phyloP scores from a whole-genome alignment of 2,797 vertebrate genomes.

The Halcyon leucocephala region DNA sequence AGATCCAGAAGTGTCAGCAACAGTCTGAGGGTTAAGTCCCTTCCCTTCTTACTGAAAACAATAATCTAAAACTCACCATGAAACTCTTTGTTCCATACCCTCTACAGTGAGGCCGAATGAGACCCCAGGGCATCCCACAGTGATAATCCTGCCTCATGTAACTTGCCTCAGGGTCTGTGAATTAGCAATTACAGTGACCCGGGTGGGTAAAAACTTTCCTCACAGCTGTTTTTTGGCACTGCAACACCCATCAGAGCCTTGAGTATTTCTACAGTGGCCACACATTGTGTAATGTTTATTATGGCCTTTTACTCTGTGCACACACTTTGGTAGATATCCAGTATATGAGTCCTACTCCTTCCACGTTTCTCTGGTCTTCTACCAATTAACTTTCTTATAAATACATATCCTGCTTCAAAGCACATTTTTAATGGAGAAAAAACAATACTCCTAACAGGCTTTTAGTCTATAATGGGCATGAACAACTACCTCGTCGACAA shows the following conservation, averaged over 20 bases:
- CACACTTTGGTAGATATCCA: background rate
- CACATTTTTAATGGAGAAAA: background rate
- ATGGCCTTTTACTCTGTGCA: background rate
- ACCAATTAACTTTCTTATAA: background rate
- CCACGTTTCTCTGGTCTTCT: background rate
- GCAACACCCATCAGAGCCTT: background rate
- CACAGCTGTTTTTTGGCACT: background rate
- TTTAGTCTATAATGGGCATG: background rate
- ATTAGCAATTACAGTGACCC: background rate
- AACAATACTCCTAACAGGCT: background rate
- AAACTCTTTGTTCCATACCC: constrained; percentile 28
- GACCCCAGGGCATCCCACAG: constrained; percentile 35
- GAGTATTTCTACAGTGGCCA: background rate
- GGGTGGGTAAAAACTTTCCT: background rate
- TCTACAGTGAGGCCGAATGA: background rate
- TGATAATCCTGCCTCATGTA: constrained; percentile 34
- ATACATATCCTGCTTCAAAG: background rate
- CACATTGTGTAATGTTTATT: background rate
- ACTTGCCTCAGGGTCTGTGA: constrained; percentile 17
- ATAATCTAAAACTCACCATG: constrained; percentile 43
- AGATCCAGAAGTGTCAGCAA: constrained; percentile 18
- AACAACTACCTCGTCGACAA: background rate
- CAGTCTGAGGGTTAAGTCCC: background rate
- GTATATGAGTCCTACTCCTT: background rate
- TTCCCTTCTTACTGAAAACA: constrained; percentile 34